A percentile compares a stretch with the other conserved stretches of the same genome.
These are phyloP conservation scores for Lacerta agilis DNA, from an alignment of 2,797 vertebrate genomes.

Conservation along the genomic window DNA sequence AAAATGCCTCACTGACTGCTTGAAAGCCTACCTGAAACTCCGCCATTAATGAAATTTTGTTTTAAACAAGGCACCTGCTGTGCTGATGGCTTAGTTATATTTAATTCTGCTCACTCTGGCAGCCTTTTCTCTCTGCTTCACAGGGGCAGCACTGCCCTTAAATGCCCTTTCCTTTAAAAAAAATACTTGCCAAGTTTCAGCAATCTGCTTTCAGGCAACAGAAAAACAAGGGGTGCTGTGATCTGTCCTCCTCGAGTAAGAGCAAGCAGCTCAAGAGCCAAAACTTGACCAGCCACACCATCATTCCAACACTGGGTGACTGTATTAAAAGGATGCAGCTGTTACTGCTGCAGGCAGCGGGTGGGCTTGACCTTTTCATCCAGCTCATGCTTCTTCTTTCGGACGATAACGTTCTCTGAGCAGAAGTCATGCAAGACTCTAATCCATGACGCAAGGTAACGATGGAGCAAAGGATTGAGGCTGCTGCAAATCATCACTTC, in stretches of 20 bases:
- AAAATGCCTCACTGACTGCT: not conserved
- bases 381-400: conserved; percentile 26
- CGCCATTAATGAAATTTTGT: conserved; percentile 1
- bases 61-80: not conserved
- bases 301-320: not conserved
- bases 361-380: conserved; percentile 38
- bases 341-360: conserved; percentile 21
- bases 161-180: not conserved
- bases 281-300: not conserved
- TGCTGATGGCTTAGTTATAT: not conserved
- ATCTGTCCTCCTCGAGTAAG: not conserved
- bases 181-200: conserved; percentile 8
- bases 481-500: not conserved
- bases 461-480: not conserved
- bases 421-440: not conserved
- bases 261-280: not conserved
- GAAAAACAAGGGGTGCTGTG: not conserved
- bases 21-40: not conserved
- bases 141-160: conserved; percentile 9
- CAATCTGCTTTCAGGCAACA: not conserved
- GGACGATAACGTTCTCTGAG: not conserved
- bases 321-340: not conserved
- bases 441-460: not conserved
- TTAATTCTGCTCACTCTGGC: not conserved
- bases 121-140: not conserved